Evolutionary conservation across 2,113 vertebrate genomes (phyloP).

Genomic region (Arvicanthis niloticus): DNA sequence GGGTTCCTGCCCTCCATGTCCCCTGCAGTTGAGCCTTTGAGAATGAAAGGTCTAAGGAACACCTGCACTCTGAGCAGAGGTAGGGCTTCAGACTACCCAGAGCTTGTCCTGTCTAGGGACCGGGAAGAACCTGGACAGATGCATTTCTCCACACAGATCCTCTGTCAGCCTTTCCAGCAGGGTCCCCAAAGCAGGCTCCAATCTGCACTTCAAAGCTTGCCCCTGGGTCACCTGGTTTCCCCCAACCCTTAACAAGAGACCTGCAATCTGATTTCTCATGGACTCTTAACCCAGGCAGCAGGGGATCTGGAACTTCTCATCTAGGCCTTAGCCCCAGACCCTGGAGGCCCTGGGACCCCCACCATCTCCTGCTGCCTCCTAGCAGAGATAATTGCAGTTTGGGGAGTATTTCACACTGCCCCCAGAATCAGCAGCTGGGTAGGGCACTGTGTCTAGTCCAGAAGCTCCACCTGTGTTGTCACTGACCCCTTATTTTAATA

Average conservation of each 20-base stretch:
- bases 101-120: not conserved
- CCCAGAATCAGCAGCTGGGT: not conserved
- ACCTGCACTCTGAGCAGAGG: not conserved
- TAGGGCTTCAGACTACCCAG: not conserved
- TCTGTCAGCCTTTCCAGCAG: not conserved
- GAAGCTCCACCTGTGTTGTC: not conserved
- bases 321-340: not conserved
- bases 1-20: not conserved
- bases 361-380: not conserved
- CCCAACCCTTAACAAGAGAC: not conserved
- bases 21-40: not conserved
- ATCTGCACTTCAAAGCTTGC: not conserved
- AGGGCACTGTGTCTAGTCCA: not conserved
- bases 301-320: not conserved
- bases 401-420: not conserved
- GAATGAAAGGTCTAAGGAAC: not conserved
- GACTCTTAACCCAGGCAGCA: not conserved
- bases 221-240: not conserved
- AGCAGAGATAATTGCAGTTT: not conserved
- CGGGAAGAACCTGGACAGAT: not conserved
- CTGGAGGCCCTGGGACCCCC: too few relatives aligned
- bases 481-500: not conserved
- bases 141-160: not conserved
- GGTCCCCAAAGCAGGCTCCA: not conserved
- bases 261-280: not conserved